Conservation (phyloP, 2,888 invertebrate genomes). For the Pinctada fucata region DNA sequence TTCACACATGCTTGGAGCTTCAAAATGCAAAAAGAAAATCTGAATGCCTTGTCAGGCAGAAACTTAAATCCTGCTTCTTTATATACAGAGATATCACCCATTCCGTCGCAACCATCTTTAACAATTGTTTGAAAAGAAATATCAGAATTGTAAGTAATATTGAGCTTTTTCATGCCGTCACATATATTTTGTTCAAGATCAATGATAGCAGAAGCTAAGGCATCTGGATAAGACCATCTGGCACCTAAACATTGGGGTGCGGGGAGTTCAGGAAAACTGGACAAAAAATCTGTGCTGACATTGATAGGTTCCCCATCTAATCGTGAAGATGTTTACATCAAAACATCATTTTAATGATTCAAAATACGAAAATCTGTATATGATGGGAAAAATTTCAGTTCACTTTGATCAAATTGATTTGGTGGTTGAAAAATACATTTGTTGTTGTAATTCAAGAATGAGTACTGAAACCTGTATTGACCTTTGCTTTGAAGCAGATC, state of each 20-base stretch:
- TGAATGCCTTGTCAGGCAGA: slow-evolving; percentile 7
- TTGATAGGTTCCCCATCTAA: background rate
- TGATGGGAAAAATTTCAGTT: background rate
- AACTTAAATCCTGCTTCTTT: background rate
- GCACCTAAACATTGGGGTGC: background rate
- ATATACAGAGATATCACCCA: slow-evolving; percentile 4
- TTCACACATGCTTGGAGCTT: background rate
- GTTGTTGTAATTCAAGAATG: slow-evolving; percentile 7
- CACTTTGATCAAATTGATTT: slow-evolving; percentile 3
- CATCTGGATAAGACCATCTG: background rate
- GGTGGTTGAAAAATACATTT: slow-evolving; percentile 4
- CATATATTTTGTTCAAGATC: too few species aligned
- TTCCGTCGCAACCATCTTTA: slow-evolving; percentile 3
- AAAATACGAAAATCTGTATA: slow-evolving; percentile 2
- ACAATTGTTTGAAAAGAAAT: background rate
- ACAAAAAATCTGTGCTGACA: background rate
- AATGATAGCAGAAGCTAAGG: too few species aligned
- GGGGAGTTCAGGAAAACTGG: slow-evolving; percentile 1
- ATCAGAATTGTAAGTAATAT: background rate
- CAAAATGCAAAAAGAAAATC: slow-evolving; percentile 5
- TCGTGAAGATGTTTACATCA: background rate
- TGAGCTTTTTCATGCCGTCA: too few species aligned
- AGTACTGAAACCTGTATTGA: slow-evolving; percentile 15
- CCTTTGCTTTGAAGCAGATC: slow-evolving; percentile 18
- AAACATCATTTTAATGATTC: background rate